These are phyloP conservation scores for Acleris holmiana DNA, from an alignment of 2,888 invertebrate species.

Conservation along the genomic window DNA sequence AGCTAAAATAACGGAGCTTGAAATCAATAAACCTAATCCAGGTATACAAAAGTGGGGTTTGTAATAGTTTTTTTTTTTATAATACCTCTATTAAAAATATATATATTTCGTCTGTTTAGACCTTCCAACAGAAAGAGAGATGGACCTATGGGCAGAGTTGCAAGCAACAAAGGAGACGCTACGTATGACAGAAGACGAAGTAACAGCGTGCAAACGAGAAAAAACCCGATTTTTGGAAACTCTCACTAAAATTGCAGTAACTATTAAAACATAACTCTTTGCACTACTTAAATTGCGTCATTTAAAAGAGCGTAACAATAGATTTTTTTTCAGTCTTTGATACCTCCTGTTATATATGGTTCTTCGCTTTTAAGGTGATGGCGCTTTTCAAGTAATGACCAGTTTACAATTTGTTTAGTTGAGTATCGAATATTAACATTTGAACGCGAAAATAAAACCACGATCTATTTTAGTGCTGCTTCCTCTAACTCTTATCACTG, in stretches of 20 bases:
- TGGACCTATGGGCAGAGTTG: slow-evolving; percentile 74
- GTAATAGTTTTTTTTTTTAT: not conserved
- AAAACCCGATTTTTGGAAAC: slow-evolving; percentile 76
- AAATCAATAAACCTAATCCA: slow-evolving; percentile 64
- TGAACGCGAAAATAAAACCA: no score
- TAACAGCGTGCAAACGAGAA: slow-evolving; percentile 67
- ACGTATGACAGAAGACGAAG: slow-evolving; percentile 71
- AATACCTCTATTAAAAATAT: no score
- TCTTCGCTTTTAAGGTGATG: slow-evolving; percentile 52
- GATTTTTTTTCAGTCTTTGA: slow-evolving; percentile 67
- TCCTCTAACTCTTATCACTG: no score
- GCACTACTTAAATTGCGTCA: not conserved
- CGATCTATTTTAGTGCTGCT: no score
- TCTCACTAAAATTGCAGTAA: slow-evolving; percentile 73
- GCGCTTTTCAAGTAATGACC: slow-evolving; percentile 31
- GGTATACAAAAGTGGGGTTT: slow-evolving; percentile 48
- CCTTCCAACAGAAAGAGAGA: slow-evolving; percentile 73
- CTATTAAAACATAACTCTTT: slow-evolving; percentile 38
- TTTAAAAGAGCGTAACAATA: slow-evolving; percentile 23
- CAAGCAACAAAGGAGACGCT: slow-evolving; percentile 75
- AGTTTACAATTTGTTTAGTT: no score
- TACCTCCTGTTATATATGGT: slow-evolving; percentile 61
- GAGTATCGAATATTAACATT: no score
- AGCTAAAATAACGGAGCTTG: slow-evolving; percentile 63
- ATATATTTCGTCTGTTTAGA: slow-evolving; percentile 52